Percentiles rank a stretch among this genome's conserved stretches.
phyloP scores from a whole-genome alignment of 2,888 invertebrate genomes.

The Antheraea assamensis region DNA sequence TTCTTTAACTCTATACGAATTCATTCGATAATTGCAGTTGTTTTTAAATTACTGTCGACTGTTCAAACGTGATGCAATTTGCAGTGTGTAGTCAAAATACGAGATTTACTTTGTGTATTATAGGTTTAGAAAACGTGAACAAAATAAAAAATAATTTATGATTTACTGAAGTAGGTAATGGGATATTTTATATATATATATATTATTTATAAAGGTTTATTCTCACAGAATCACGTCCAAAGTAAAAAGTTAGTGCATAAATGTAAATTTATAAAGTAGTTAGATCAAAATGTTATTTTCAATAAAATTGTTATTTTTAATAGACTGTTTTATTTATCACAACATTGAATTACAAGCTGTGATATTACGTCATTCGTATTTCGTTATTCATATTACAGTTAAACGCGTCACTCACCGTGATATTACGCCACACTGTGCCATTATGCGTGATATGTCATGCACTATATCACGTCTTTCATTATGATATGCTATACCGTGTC shows the following conservation, averaged over 20 bases:
- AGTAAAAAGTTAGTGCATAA: slow-evolving; percentile 15
- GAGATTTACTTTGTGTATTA: not conserved
- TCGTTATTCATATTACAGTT: too few relatives aligned
- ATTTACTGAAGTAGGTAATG: not conserved
- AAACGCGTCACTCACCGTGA: not conserved
- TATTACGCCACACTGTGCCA: not conserved
- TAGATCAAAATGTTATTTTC: slow-evolving; percentile 39
- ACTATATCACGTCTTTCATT: not conserved
- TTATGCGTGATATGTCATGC: too few relatives aligned
- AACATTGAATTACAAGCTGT: not conserved
- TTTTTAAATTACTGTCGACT: not conserved
- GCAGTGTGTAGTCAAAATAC: not conserved
- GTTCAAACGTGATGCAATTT: not conserved
- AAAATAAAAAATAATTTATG: not conserved
- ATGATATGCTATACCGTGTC: too few relatives aligned
- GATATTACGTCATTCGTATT: not conserved
- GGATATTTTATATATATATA: too few relatives aligned
- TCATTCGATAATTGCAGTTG: not conserved
- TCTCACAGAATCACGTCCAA: not conserved
- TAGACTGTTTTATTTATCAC: slow-evolving; percentile 9
- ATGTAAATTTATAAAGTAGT: slow-evolving; percentile 36
- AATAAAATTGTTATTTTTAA: slow-evolving; percentile 33
- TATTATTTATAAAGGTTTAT: not conserved
- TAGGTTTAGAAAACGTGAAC: not conserved
- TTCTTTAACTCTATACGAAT: too few relatives aligned